These are phyloP conservation scores for Macrophya annulata DNA, from an alignment of 2,888 invertebrate species.

Conservation along the genomic window DNA sequence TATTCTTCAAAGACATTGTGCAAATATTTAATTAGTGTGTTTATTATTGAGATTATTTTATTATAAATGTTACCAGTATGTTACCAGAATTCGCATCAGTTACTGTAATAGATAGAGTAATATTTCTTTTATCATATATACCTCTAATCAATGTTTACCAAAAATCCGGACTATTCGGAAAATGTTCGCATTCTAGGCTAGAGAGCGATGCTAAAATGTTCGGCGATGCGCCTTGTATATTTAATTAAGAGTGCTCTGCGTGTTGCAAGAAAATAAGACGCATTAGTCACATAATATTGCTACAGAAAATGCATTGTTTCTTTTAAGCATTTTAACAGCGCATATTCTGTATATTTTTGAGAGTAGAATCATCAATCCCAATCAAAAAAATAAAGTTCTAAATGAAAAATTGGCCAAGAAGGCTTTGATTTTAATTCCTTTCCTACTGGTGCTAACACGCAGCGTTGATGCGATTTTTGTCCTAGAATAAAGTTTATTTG, in stretches of 20 bases:
- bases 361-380: background rate
- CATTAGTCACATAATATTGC: no score
- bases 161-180: background rate
- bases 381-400: background rate
- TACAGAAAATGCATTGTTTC: no score
- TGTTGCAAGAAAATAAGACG: no score
- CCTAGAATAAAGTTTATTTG: no score
- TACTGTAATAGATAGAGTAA: background rate
- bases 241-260: no score
- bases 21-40: conserved; percentile 19
- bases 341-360: background rate
- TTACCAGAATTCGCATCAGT: background rate
- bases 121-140: background rate
- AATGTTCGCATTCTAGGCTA: background rate
- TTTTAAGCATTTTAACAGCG: background rate
- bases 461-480: no score
- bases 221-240: no score
- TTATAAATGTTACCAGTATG: conserved; percentile 22
- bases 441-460: background rate
- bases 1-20: background rate
- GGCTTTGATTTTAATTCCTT: background rate
- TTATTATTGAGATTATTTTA: conserved; percentile 30
- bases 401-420: background rate
- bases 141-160: background rate
- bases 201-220: background rate